Conservation (phyloP, 2,797 vertebrate species). For the Siniperca scherzeri region DNA sequence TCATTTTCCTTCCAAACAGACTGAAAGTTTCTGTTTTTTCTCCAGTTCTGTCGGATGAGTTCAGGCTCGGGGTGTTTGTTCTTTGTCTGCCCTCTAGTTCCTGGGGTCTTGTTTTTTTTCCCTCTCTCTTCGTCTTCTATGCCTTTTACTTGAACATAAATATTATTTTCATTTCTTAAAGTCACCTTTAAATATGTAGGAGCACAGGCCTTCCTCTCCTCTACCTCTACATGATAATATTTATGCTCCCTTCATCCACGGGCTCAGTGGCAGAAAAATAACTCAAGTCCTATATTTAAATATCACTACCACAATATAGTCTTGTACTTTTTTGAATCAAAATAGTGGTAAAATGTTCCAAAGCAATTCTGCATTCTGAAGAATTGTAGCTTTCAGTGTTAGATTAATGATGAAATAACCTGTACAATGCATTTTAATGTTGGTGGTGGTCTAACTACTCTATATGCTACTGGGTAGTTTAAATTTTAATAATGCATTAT, state of each 20-base stretch:
- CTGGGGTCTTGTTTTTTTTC: not conserved
- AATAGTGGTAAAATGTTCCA: constrained; percentile 9
- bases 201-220: not conserved
- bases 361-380: not conserved
- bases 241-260: not conserved
- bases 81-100: not conserved
- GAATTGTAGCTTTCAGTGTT: constrained; percentile 9
- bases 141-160: constrained; percentile 5
- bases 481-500: constrained; percentile 31
- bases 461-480: constrained; percentile 7
- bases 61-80: not conserved
- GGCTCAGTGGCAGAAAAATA: not conserved
- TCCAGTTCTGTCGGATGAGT: constrained; percentile 8
- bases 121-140: not conserved
- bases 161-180: not conserved
- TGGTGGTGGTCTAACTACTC: constrained; percentile 8
- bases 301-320: not conserved
- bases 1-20: constrained; percentile 12
- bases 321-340: constrained; percentile 2
- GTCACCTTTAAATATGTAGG: not conserved
- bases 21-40: not conserved
- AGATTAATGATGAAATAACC: constrained; percentile 37
- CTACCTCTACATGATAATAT: not conserved
- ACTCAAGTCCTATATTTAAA: not conserved
- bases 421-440: constrained; percentile 39